Conservation (phyloP, 2,797 vertebrate genomes). For the Adelosebastes latens region DNA sequence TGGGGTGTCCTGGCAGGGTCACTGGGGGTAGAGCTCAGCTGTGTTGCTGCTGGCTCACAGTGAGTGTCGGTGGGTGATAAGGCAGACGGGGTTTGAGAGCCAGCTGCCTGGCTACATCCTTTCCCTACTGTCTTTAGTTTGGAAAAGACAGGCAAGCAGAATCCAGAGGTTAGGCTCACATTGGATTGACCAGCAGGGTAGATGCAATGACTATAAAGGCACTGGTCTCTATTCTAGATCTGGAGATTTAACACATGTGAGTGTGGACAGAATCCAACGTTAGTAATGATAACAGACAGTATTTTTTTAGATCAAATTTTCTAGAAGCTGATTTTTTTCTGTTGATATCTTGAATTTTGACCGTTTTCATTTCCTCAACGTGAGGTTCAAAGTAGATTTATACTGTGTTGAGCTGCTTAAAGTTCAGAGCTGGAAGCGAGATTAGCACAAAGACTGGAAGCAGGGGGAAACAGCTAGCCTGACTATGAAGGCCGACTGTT, state of each 20-base stretch:
- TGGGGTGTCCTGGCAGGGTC: conserved; percentile 27
- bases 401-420: not conserved
- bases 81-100: conserved; percentile 6
- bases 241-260: not conserved
- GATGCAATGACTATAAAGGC: not conserved
- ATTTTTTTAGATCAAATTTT: conserved; percentile 14
- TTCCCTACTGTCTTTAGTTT: conserved; percentile 25
- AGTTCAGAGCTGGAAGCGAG: not conserved
- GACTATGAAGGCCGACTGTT: too few relatives aligned
- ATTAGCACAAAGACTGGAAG: not conserved
- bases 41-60: conserved; percentile 29
- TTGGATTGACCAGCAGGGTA: conserved; percentile 2
- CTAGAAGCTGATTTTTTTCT: not conserved
- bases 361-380: not conserved
- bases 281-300: not conserved
- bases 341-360: not conserved
- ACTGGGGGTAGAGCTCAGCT: conserved; percentile 41
- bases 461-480: not conserved
- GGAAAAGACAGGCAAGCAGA: conserved; percentile 15
- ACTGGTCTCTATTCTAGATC: not conserved
- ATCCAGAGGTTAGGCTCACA: conserved; percentile 17
- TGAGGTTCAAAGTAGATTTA: not conserved
- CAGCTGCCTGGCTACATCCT: not conserved
- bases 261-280: not conserved
- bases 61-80: conserved; percentile 51